A percentile compares a stretch with the other conserved stretches of the same genome.
Evolutionary conservation across 2,888 invertebrate species (phyloP).

Genomic region (Drosophila mulleri): DNA sequence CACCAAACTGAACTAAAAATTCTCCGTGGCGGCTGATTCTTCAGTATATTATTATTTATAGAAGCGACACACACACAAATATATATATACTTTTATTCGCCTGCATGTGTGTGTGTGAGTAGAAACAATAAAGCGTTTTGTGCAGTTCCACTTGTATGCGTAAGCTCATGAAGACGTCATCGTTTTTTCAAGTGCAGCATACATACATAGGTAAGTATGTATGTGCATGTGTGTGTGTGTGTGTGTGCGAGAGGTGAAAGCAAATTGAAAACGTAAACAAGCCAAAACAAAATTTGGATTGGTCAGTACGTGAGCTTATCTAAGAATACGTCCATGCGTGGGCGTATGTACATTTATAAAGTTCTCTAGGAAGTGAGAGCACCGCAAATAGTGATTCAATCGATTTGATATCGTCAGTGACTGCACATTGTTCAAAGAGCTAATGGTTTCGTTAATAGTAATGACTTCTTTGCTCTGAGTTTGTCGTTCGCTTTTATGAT

Average conservation of each 20-base stretch:
- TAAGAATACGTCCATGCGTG: slow-evolving; percentile 2
- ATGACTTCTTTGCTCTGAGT: too few relatives aligned
- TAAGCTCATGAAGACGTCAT: slow-evolving; percentile 42
- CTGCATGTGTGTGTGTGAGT: slow-evolving; percentile 6
- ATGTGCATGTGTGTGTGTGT: slow-evolving; percentile 8
- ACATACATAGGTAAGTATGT: background rate
- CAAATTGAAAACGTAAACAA: slow-evolving; percentile 75
- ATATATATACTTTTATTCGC: background rate
- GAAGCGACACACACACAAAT: slow-evolving; percentile 22
- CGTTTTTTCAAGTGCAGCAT: slow-evolving; percentile 46
- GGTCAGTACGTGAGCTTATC: slow-evolving; percentile 29
- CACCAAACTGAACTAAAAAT: slow-evolving; percentile 18
- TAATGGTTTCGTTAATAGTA: background rate
- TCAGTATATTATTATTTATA: slow-evolving; percentile 66
- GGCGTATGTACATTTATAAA: slow-evolving; percentile 24
- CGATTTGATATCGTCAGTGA: background rate
- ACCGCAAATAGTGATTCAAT: slow-evolving; percentile 18
- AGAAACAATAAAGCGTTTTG: slow-evolving; percentile 61
- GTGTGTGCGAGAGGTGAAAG: slow-evolving; percentile 21
- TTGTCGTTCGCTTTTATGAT: too few relatives aligned
- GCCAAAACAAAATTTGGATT: slow-evolving; percentile 24
- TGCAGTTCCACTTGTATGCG: slow-evolving; percentile 11
- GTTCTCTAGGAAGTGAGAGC: slow-evolving; percentile 19
- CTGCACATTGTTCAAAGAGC: background rate
- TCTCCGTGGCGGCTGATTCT: slow-evolving; percentile 36